These are phyloP conservation scores for Arctia plantaginis DNA, from an alignment of 2,888 invertebrate species.

Conservation along the genomic window DNA sequence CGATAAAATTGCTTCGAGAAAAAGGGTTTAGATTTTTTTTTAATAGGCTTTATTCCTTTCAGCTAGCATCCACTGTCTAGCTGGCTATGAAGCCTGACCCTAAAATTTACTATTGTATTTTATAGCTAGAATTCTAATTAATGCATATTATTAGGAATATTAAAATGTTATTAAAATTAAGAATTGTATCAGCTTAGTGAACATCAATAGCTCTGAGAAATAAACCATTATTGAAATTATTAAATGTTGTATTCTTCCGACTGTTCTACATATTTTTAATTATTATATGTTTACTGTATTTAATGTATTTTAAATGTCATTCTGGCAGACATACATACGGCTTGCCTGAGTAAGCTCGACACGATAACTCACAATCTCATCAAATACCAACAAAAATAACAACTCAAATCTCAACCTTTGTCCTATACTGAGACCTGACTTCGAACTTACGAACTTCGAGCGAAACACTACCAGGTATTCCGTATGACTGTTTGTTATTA, in stretches of 20 bases:
- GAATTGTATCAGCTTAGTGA: constrained; percentile 87
- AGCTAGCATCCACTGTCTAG: constrained; percentile 62
- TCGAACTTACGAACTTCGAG: constrained; percentile 21
- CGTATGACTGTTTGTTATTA: constrained; percentile 50
- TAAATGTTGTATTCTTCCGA: constrained; percentile 81
- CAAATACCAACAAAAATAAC: constrained; percentile 37
- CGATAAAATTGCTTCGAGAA: constrained; percentile 49
- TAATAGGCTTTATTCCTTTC: constrained; percentile 59
- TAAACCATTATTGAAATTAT: constrained; percentile 86
- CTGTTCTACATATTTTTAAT: constrained; percentile 35
- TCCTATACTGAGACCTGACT: constrained; percentile 22
- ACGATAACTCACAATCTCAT: constrained; percentile 41
- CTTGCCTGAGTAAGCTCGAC: constrained; percentile 41
- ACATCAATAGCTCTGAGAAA: constrained; percentile 86
- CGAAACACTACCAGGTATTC: constrained; percentile 40
- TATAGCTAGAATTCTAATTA: constrained; percentile 86
- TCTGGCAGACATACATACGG: constrained; percentile 44
- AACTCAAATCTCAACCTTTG: constrained; percentile 42
- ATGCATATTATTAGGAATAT: constrained; percentile 85
- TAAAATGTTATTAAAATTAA: constrained; percentile 84
- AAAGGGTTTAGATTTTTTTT: constrained; percentile 46
- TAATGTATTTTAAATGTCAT: constrained; percentile 27
- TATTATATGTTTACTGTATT: constrained; percentile 31
- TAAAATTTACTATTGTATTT: constrained; percentile 82
- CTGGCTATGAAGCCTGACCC: constrained; percentile 72